These are phyloP conservation scores for Polymixis lichenea DNA, from an alignment of 2,888 invertebrate genomes.

Conservation along the genomic window DNA sequence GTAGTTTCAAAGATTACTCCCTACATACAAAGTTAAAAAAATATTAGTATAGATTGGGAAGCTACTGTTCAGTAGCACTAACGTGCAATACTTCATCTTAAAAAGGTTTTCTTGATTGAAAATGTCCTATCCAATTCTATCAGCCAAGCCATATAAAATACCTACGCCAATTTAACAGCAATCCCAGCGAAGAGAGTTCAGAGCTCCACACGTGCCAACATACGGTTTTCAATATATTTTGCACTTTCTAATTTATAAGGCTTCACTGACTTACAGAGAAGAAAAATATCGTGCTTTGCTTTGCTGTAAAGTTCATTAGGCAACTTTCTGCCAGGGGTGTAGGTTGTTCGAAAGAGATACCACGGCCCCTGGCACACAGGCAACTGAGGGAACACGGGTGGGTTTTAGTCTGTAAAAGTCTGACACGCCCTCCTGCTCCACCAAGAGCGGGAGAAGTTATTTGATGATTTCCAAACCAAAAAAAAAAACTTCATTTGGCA, in stretches of 20 bases:
- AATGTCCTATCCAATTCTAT: background rate
- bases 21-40: too few species aligned
- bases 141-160: constrained; percentile 26
- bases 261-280: background rate
- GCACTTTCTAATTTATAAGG: background rate
- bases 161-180: background rate
- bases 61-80: background rate
- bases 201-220: constrained; percentile 11
- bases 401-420: too few species aligned
- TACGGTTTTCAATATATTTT: constrained; percentile 17
- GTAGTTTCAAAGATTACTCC: too few species aligned
- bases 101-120: background rate
- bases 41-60: background rate
- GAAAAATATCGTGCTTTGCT: background rate
- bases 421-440: too few species aligned
- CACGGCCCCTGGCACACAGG: too few species aligned
- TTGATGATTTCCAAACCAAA: too few species aligned
- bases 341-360: too few species aligned
- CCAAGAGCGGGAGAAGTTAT: too few species aligned
- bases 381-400: too few species aligned
- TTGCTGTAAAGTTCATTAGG: background rate
- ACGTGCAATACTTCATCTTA: background rate
- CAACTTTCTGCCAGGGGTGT: too few species aligned
- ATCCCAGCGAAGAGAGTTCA: background rate
- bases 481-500: too few species aligned